phyloP scores from a whole-genome alignment of 2,797 vertebrate species.

The Crax fasciolata region DNA sequence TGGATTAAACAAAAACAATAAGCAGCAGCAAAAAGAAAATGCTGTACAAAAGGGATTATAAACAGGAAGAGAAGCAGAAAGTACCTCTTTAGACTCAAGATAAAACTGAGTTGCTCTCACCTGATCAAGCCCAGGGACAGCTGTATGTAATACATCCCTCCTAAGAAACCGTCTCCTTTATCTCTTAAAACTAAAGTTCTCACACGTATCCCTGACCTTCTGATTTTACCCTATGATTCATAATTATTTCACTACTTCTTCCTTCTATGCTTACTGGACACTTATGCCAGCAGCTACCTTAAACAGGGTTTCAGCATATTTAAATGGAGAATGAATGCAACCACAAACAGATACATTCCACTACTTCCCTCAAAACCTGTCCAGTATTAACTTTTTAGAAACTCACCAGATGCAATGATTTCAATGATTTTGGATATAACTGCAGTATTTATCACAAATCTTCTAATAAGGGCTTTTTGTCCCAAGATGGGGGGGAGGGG shows the following conservation, averaged over 20 bases:
- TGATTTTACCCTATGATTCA: not conserved
- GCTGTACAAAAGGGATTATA: not conserved
- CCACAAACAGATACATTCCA: not conserved
- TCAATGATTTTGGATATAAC: not conserved
- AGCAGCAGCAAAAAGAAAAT: not conserved
- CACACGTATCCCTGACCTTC: not conserved
- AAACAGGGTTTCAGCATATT: not conserved
- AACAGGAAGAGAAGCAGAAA: not conserved
- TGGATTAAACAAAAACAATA: slow-evolving; percentile 31
- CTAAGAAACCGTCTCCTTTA: not conserved
- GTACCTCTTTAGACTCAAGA: not conserved
- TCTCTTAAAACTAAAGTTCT: not conserved
- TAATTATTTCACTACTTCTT: not conserved
- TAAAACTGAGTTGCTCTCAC: not conserved
- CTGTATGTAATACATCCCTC: not conserved
- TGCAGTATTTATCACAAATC: not conserved
- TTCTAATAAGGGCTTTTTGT: not conserved
- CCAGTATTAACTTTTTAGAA: not conserved
- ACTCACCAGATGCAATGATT: accelerated
- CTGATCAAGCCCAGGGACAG: not conserved
- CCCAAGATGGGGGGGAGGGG: not conserved
- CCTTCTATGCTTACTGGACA: not conserved
- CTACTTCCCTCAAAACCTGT: not conserved
- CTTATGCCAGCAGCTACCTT: not conserved
- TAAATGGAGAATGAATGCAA: not conserved